These are phyloP conservation scores for Halichoeres trimaculatus DNA, from an alignment of 2,113 vertebrate species.

Conservation along the genomic window DNA sequence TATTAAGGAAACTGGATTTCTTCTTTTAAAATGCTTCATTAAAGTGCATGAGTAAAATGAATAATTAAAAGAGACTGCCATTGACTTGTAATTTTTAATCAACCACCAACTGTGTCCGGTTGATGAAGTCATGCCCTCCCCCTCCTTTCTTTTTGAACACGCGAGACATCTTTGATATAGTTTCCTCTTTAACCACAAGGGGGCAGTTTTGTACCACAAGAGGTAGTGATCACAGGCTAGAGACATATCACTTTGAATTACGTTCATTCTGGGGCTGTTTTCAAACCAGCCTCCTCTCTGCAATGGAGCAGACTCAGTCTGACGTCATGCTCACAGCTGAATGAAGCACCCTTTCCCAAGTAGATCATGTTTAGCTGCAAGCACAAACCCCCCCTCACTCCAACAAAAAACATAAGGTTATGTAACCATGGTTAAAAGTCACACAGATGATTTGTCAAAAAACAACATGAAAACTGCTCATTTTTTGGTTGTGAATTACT, in stretches of 20 bases:
- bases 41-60: neutral
- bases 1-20: neutral
- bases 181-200: constrained; percentile 56
- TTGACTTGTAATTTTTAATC: neutral
- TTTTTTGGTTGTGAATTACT: too few species aligned
- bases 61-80: neutral
- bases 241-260: neutral
- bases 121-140: neutral
- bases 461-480: too few species aligned
- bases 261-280: too few species aligned
- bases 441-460: too few species aligned
- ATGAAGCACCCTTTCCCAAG: too few species aligned
- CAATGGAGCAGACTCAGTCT: too few species aligned
- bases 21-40: neutral
- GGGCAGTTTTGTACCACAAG: constrained; percentile 48
- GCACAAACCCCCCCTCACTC: too few species aligned
- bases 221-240: neutral
- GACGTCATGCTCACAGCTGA: too few species aligned
- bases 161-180: neutral
- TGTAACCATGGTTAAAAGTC: too few species aligned
- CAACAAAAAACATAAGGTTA: too few species aligned
- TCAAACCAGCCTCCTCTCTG: too few species aligned
- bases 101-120: constrained; percentile 17
- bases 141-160: neutral
- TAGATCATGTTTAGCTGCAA: too few species aligned